Conservation (phyloP, 1,140 invertebrate genomes). For the Leptinotarsa texana region DNA sequence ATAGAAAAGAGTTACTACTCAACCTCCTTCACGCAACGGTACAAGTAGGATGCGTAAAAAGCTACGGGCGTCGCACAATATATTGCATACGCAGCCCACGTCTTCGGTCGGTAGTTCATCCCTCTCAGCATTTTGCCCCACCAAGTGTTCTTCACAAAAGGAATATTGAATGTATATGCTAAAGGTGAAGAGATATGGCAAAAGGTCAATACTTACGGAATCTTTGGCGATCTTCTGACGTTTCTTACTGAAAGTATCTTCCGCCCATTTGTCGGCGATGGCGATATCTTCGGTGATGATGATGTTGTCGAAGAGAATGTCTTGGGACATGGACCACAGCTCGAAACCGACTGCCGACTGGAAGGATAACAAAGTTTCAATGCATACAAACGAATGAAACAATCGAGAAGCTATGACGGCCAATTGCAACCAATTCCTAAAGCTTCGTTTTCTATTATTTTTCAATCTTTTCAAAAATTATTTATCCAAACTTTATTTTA, state of each 20-base stretch:
- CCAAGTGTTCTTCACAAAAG: slow-evolving; percentile 7
- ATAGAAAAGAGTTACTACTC: slow-evolving; percentile 13
- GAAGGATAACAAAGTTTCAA: slow-evolving; percentile 38
- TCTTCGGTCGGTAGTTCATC: slow-evolving; percentile 77
- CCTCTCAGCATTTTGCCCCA: slow-evolving; percentile 74
- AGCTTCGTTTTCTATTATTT: no score
- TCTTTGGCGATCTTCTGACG: slow-evolving; percentile 76
- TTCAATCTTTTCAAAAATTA: no score
- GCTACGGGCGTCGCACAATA: slow-evolving; percentile 75
- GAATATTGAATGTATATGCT: neutral
- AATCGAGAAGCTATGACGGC: neutral
- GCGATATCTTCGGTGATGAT: slow-evolving; percentile 84
- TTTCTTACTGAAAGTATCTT: slow-evolving; percentile 85
- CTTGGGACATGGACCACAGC: slow-evolving; percentile 96
- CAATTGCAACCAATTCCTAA: no score
- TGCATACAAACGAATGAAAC: slow-evolving; percentile 15
- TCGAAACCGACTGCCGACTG: slow-evolving; percentile 93
- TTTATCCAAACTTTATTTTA: no score
- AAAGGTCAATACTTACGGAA: slow-evolving; percentile 66
- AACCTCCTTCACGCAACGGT: slow-evolving; percentile 70
- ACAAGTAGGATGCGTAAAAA: slow-evolving; percentile 72
- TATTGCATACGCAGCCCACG: slow-evolving; percentile 76
- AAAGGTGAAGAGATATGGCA: neutral
- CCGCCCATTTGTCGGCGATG: slow-evolving; percentile 81
- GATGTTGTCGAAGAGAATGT: slow-evolving; percentile 95